Evolutionary conservation across 2,888 invertebrate genomes (phyloP).

Genomic region (Euplagia quadripunctaria): DNA sequence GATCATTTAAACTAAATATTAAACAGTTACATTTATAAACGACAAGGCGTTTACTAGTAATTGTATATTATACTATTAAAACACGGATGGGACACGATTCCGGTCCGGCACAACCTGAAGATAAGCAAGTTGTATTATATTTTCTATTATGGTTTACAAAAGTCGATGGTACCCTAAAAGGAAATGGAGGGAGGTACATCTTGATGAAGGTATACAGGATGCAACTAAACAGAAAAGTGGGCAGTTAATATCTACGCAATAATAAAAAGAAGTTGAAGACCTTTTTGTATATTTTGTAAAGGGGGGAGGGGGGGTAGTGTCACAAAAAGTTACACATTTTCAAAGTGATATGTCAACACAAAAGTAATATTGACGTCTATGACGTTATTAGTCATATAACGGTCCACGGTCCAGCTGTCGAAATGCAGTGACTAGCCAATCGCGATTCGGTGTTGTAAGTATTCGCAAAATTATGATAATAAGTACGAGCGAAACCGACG

Average conservation of each 20-base stretch:
- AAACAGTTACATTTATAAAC: background rate
- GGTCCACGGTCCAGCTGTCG: background rate
- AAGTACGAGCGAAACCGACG: too few relatives aligned
- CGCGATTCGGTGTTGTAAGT: too few relatives aligned
- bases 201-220: slow-evolving; percentile 18
- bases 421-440: background rate
- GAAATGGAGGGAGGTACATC: slow-evolving; percentile 8
- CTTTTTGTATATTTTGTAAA: background rate
- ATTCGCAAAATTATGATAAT: too few relatives aligned
- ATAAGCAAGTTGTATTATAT: slow-evolving; percentile 36
- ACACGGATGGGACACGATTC: slow-evolving; percentile 46
- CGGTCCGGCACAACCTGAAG: slow-evolving; percentile 36
- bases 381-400: background rate
- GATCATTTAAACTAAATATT: slow-evolving; percentile 8
- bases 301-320: background rate
- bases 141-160: slow-evolving; percentile 32
- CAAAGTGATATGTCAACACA: background rate
- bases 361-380: background rate
- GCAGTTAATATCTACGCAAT: background rate
- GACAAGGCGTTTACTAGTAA: background rate
- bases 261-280: background rate
- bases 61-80: slow-evolving; percentile 14
- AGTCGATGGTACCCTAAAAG: slow-evolving; percentile 13
- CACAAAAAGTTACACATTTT: background rate
- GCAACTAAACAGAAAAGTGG: background rate